Evolutionary conservation across 2,797 vertebrate species (phyloP), one percentile per base, ranked within the genome.

Genomic region (Neopelma chrysocephalum): DNA sequence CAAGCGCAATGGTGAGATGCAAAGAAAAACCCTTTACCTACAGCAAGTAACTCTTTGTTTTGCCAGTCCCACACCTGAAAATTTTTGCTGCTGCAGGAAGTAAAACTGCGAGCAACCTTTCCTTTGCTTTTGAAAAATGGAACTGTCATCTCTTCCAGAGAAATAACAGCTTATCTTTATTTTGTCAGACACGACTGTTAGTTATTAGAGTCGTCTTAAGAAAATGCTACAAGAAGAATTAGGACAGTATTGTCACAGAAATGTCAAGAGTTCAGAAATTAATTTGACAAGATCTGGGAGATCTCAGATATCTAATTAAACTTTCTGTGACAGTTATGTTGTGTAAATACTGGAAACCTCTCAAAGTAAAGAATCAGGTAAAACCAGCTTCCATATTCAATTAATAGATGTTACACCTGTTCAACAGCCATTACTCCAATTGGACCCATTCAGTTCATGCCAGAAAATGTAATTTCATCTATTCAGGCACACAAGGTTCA

Each of bases 161-260:
- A 92, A 95, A 92, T 90, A 89, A 87, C 90, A 95, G 82, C 90
- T 95, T 93, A 85, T 94, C 89, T 92, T 91, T 93, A 87, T 95
- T 95, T 95, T 96, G 90, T 95, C 94, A 95, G 93, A 84, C 69
- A 65, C 12, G 64, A 84, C 68, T 94, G 16, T 60, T 96, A 68
- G 94, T 95, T 93, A 93, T 84, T 92, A 68, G 50, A 83, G 70
- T 56, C 43, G 14, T 94, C 86, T 82, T 95, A 79, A 90, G 93
- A 86, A 68, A 82, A 87, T 54, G 65, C 90, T 95, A 53, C 72
- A 58, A 51, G 95, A 94, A 94, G 75, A 96, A 91, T 88, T 72
- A 92, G 92, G 84, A 82, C 81, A 91, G 87, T n/a, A 45, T 88
- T 93, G 85, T 90, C 40, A 29, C 89, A 94, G 84, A 93, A 91